Evolutionary conservation across 1,140 invertebrate species (phyloP), one percentile per base, ranked within the genome.

Genomic region (Oncopodura yosiiana): DNA sequence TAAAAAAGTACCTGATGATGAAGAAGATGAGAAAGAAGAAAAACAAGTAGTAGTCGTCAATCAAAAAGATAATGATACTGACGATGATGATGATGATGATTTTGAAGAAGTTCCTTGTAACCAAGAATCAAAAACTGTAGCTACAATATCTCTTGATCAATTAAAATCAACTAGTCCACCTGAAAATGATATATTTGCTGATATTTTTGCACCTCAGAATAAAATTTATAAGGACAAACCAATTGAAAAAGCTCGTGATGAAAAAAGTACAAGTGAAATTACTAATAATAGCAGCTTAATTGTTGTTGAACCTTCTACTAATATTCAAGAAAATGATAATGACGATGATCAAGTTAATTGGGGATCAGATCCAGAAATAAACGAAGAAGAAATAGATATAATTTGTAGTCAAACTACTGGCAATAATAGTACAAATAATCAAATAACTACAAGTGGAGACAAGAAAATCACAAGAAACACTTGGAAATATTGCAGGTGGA

Each of bases 271-370:
- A 21, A 34, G 57, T 39, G 49, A 36, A 37, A 37, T 23, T 16
- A 14, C 38, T 11, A 42, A 50, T 29, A 23, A 52, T n/a, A n/a
- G n/a, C n/a, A n/a, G n/a, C 29, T 52, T 53, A 24, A 18, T 41
- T 45, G 46, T 61, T 21, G 46, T 45, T 23, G 54, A 60, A 39
- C 54, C 65, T 12, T n/a, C n/a, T n/a, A 36, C 51, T 1, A 61
- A 58, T 18, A 30, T 54, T 16, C 37, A 52, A 54, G 69, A 79
- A 34, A 50, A 57, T 42, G 58, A 59, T 16, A 77, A 84, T 66
- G 82, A 85, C 73, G 71, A 84, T 19, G 26, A 60, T 26, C 38
- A 49, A 43, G n/a, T n/a, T n/a, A n/a, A n/a, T n/a, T n/a, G n/a
- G n/a, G n/a, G n/a, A n/a, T n/a, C n/a, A n/a, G 26, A 23, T 44